Conservation (phyloP, 2,888 invertebrate genomes). For the Neoitamus cyanurus region DNA sequence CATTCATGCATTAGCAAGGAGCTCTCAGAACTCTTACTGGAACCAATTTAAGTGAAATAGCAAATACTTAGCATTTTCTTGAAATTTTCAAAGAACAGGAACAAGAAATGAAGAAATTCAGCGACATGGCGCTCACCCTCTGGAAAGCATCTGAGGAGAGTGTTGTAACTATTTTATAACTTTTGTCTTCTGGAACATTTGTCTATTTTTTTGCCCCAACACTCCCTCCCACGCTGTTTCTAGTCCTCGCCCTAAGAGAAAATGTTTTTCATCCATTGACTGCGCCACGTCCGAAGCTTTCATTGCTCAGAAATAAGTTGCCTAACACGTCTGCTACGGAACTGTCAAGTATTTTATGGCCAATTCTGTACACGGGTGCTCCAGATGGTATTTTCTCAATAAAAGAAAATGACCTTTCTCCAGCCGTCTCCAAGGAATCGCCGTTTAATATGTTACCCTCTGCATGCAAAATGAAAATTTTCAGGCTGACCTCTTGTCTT, state of each 20-base stretch:
- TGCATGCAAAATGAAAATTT: constrained; percentile 16
- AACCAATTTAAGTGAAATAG: constrained; percentile 37
- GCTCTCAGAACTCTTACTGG: constrained; percentile 21
- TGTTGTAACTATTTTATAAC: constrained; percentile 41
- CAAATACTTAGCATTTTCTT: constrained; percentile 32
- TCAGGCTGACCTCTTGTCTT: constrained; percentile 14
- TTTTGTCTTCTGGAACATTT: constrained; percentile 38
- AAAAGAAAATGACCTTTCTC: constrained; percentile 33
- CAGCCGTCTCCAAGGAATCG: not conserved
- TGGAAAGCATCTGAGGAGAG: not conserved
- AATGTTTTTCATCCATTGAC: constrained; percentile 28
- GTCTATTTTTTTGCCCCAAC: not conserved
- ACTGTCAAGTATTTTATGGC: constrained; percentile 43
- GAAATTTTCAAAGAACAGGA: constrained; percentile 17
- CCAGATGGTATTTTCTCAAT: constrained; percentile 43
- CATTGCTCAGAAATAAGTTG: not conserved
- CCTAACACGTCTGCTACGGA: constrained; percentile 33
- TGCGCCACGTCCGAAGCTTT: not conserved
- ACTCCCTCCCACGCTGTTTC: not conserved
- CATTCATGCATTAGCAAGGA: constrained; percentile 31
- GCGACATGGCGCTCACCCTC: not conserved
- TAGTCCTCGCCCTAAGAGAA: not conserved
- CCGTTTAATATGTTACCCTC: not conserved
- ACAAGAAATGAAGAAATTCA: constrained; percentile 38
- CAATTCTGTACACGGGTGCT: constrained; percentile 33